phyloP scores from a whole-genome alignment of 2,113 vertebrate genomes.

The Sinocyclocheilus anshuiensis region DNA sequence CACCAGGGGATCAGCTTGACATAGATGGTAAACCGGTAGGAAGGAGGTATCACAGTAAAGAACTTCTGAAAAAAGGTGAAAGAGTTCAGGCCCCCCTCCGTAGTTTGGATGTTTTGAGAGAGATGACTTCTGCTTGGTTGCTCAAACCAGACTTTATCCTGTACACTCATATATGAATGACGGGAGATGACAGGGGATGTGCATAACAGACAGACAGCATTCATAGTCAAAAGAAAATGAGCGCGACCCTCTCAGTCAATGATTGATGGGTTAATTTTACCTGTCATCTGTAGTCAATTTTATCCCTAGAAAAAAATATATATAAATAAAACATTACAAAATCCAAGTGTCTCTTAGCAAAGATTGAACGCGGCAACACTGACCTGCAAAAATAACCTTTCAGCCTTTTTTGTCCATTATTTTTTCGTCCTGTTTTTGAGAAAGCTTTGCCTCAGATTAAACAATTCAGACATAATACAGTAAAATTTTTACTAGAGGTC shows the following conservation, averaged over 20 bases:
- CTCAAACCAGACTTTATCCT: not conserved
- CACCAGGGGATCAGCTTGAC: not conserved
- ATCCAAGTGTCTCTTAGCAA: not conserved
- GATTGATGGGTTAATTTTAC: slow-evolving; percentile 33
- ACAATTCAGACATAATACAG: not conserved
- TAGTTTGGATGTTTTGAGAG: not conserved
- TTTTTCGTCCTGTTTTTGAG: not conserved
- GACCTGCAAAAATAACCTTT: not conserved
- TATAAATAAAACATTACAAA: not conserved
- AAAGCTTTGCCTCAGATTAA: no score
- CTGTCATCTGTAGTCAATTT: not conserved
- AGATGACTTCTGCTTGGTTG: not conserved
- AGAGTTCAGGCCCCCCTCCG: not conserved
- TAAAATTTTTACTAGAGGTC: not conserved
- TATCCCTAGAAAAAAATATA: not conserved
- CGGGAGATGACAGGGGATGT: not conserved
- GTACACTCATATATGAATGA: not conserved
- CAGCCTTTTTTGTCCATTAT: not conserved
- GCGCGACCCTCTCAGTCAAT: not conserved
- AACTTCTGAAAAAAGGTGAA: not conserved
- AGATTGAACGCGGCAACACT: not conserved
- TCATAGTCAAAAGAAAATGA: slow-evolving; percentile 37
- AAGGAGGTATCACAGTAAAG: not conserved
- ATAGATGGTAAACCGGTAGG: not conserved
- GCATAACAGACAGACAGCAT: slow-evolving; percentile 16